Conservation (phyloP, 2,888 invertebrate species). For the Cataglyphis rosenhaueri region DNA sequence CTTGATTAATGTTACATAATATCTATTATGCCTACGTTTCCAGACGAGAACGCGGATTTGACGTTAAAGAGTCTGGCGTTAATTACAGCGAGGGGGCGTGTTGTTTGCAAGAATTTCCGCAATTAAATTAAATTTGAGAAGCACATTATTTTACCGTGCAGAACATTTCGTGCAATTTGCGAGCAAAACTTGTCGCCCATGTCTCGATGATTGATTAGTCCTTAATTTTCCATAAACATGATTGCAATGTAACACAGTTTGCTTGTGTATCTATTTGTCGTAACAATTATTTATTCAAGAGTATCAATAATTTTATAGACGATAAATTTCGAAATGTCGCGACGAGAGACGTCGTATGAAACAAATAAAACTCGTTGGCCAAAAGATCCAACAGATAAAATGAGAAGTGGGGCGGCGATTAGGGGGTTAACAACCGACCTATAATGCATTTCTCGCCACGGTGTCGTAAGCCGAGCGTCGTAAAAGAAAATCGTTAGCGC, state of each 20-base stretch:
- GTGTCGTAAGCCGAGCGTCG: slow-evolving; percentile 21
- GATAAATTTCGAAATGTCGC: neutral
- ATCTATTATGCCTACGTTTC: slow-evolving; percentile 28
- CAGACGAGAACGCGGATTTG: slow-evolving; percentile 14
- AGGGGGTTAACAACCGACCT: neutral
- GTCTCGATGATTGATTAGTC: slow-evolving; percentile 9
- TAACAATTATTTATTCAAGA: neutral
- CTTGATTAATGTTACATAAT: slow-evolving; percentile 44
- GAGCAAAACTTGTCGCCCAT: neutral
- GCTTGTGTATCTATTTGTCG: neutral
- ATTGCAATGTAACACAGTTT: neutral
- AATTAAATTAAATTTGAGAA: neutral
- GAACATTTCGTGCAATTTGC: slow-evolving; percentile 2
- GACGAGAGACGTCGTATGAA: neutral
- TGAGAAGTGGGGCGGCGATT: neutral
- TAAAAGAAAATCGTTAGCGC: slow-evolving; percentile 29
- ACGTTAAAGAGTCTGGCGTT: slow-evolving; percentile 16
- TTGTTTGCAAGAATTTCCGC: slow-evolving; percentile 26
- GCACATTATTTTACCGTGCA: neutral
- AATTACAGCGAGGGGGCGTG: neutral
- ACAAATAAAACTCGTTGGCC: neutral
- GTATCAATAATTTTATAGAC: neutral
- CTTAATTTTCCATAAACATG: neutral
- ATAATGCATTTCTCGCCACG: neutral
- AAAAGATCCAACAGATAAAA: neutral